A percentile compares a stretch with the other conserved stretches of the same genome.
Conservation (phyloP, 1,140 invertebrate genomes). For the Drosophila dunni region DNA sequence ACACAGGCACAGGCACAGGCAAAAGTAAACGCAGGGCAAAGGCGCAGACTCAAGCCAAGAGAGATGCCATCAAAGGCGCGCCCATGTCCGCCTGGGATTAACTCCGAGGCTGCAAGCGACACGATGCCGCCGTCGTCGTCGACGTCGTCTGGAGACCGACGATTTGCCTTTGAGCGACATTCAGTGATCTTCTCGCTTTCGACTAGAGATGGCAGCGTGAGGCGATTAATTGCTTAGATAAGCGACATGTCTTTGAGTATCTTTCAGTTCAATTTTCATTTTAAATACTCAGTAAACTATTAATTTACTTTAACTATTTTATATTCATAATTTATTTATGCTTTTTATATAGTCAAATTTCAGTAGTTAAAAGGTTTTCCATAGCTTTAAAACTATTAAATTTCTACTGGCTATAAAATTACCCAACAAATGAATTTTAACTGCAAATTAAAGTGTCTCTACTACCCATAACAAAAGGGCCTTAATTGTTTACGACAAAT, state of each 20-base stretch:
- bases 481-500: background rate
- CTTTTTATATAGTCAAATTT: too few species aligned
- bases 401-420: too few species aligned
- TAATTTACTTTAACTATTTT: too few species aligned
- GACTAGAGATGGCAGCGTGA: conserved; percentile 33
- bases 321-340: too few species aligned
- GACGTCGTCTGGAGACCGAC: conserved; percentile 19
- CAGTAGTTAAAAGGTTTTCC: too few species aligned
- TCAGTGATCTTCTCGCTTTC: conserved; percentile 19
- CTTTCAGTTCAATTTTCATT: too few species aligned
- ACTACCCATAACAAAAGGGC: background rate
- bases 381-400: too few species aligned
- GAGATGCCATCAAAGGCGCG: conserved; percentile 58
- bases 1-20: conserved; percentile 19
- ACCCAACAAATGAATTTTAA: too few species aligned
- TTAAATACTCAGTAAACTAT: too few species aligned
- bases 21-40: conserved; percentile 1
- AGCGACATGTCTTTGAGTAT: too few species aligned
- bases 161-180: conserved; percentile 24
- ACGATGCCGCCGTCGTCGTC: background rate
- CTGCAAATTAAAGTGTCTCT: too few species aligned
- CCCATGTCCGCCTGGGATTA: conserved; percentile 36
- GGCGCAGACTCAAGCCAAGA: background rate
- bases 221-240: background rate
- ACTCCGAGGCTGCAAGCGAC: conserved; percentile 13